These are phyloP conservation scores for Chromis chromis DNA, from an alignment of 2,797 vertebrate species.

Conservation along the genomic window DNA sequence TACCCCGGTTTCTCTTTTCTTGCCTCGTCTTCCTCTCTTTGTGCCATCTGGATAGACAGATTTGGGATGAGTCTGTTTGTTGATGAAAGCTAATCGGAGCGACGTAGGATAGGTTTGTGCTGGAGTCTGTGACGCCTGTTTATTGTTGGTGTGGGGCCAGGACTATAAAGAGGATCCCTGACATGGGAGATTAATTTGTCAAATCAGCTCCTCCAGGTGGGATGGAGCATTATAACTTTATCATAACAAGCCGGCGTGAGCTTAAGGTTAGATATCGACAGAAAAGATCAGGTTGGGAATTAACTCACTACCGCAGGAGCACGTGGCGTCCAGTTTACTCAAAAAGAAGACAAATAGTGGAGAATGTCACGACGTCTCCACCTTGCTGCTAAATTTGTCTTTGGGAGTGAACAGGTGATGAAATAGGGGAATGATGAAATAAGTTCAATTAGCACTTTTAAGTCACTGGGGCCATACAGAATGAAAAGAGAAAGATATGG, in stretches of 20 bases:
- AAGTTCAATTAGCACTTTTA: slow-evolving; percentile 19
- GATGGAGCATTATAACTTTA: slow-evolving; percentile 21
- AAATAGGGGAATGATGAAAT: slow-evolving; percentile 25
- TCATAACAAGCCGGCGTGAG: slow-evolving; percentile 20
- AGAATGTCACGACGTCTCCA: slow-evolving; percentile 20
- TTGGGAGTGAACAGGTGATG: slow-evolving; percentile 19
- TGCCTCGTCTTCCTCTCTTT: slow-evolving; percentile 46
- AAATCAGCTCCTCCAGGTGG: slow-evolving; percentile 40
- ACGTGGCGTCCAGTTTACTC: slow-evolving; percentile 1
- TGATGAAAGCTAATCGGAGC: slow-evolving; percentile 75
- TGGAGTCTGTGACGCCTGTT: slow-evolving; percentile 61
- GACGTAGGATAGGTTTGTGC: slow-evolving; percentile 58
- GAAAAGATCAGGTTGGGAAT: slow-evolving; percentile 31
- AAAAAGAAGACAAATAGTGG: slow-evolving; percentile 6
- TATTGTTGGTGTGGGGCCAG: slow-evolving; percentile 59
- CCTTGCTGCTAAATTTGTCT: slow-evolving; percentile 2
- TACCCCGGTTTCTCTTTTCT: slow-evolving; percentile 44
- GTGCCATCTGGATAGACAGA: slow-evolving; percentile 81
- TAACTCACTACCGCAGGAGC: slow-evolving; percentile 20
- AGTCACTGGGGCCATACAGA: slow-evolving; percentile 30
- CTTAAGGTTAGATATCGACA: slow-evolving; percentile 20
- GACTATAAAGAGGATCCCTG: slow-evolving; percentile 40
- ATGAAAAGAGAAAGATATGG: slow-evolving; percentile 40
- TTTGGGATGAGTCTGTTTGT: slow-evolving; percentile 75
- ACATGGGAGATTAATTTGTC: slow-evolving; percentile 54